phyloP scores from a whole-genome alignment of 2,797 vertebrate genomes.

The Oophaga sylvatica region DNA sequence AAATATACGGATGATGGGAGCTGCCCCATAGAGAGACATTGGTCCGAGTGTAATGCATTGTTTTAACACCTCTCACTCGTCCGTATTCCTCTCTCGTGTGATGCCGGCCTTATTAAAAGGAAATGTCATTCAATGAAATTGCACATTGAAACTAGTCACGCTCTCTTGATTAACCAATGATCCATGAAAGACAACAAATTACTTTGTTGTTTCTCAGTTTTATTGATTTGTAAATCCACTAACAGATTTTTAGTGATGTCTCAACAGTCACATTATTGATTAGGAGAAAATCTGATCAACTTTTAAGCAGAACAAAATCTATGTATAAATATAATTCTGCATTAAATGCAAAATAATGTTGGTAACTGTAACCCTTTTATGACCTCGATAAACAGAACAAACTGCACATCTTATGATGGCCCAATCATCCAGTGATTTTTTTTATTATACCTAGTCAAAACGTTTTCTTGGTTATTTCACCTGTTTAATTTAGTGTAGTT shows the following conservation, averaged over 20 bases:
- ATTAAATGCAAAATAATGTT: neutral
- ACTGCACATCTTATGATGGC: neutral
- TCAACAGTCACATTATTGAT: conserved; percentile 38
- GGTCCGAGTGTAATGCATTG: too few species aligned
- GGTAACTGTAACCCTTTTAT: neutral
- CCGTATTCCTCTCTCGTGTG: too few species aligned
- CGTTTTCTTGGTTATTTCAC: too few species aligned
- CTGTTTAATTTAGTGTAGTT: too few species aligned
- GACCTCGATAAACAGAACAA: neutral
- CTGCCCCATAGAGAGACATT: too few species aligned
- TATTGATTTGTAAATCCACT: conserved; percentile 32
- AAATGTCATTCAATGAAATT: neutral
- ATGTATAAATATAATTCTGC: neutral
- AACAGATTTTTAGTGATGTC: conserved; percentile 26
- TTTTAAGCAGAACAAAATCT: conserved; percentile 15
- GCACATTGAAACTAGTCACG: conserved; percentile 23
- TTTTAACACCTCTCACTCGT: too few species aligned
- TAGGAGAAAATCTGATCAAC: neutral
- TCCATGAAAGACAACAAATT: conserved; percentile 23
- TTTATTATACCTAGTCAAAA: too few species aligned
- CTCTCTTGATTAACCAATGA: conserved; percentile 20
- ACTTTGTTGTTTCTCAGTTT: conserved; percentile 27
- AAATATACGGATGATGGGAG: too few species aligned
- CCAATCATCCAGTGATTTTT: too few species aligned
- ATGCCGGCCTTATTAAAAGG: too few species aligned